These are phyloP conservation scores for Ennomos fuscantarius DNA, from an alignment of 2,888 invertebrate genomes.

Conservation along the genomic window DNA sequence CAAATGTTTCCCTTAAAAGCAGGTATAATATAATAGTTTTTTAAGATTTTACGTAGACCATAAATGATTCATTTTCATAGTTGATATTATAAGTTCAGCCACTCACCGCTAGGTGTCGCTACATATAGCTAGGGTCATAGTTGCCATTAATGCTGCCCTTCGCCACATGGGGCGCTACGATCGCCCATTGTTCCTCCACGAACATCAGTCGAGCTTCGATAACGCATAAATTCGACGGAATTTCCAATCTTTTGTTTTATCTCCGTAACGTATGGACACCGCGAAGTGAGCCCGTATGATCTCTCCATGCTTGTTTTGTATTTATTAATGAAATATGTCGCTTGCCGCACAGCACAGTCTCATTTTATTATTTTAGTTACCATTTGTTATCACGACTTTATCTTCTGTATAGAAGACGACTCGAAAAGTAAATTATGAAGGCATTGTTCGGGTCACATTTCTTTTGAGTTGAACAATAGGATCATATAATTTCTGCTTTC, in stretches of 20 bases:
- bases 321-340: conserved; percentile 86
- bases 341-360: conserved; percentile 69
- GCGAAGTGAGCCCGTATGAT: conserved; percentile 83
- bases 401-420: conserved; percentile 77
- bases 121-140: conserved; percentile 40
- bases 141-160: conserved; percentile 55
- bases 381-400: conserved; percentile 85
- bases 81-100: conserved; percentile 54
- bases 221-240: conserved; percentile 81
- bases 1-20: too few relatives aligned
- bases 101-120: conserved; percentile 79
- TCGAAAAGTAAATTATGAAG: conserved; percentile 83
- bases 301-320: conserved; percentile 77
- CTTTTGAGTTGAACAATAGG: conserved; percentile 76
- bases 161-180: conserved; percentile 84
- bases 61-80: too few relatives aligned
- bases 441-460: conserved; percentile 79
- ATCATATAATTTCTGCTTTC: conserved; percentile 73
- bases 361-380: conserved; percentile 85
- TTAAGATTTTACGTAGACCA: too few relatives aligned
- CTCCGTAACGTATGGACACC: conserved; percentile 84
- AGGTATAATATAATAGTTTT: too few relatives aligned
- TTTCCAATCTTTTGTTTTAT: conserved; percentile 82
- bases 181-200: conserved; percentile 73
- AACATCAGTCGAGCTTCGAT: conserved; percentile 78